These are phyloP conservation scores for Dolichopus griseipennis DNA, from an alignment of 2,888 invertebrate species.

Conservation along the genomic window DNA sequence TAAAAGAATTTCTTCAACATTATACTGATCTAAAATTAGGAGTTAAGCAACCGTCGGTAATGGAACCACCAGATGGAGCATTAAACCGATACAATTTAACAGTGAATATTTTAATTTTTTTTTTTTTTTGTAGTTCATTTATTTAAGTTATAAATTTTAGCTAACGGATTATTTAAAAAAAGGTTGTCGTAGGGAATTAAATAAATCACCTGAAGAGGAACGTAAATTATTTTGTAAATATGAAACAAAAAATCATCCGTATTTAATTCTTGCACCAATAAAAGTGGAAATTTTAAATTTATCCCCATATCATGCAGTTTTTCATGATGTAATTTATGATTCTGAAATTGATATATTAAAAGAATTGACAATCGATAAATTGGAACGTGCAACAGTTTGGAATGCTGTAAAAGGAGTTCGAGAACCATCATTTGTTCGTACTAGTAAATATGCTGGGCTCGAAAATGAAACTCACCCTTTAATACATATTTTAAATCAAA, in stretches of 20 bases:
- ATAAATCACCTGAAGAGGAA: neutral
- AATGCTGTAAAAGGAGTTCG: conserved; percentile 18
- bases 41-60: no score
- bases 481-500: conserved; percentile 26
- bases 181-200: neutral
- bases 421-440: conserved; percentile 26
- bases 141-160: neutral
- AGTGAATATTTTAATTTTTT: no score
- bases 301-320: conserved; percentile 35
- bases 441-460: conserved; percentile 36
- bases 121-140: no score
- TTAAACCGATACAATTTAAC: no score
- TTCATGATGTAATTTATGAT: conserved; percentile 31
- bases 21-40: no score
- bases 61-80: no score
- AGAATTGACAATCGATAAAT: conserved; percentile 26
- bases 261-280: conserved; percentile 32
- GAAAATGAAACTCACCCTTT: conserved; percentile 24
- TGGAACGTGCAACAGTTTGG: conserved; percentile 33
- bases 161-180: neutral
- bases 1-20: no score
- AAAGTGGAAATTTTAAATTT: conserved; percentile 34
- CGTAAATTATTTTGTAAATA: conserved; percentile 11
- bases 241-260: conserved; percentile 20
- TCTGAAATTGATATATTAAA: conserved; percentile 31